Evolutionary conservation across 2,888 invertebrate genomes (phyloP).

Genomic region (Sarcophaga caerulescens): DNA sequence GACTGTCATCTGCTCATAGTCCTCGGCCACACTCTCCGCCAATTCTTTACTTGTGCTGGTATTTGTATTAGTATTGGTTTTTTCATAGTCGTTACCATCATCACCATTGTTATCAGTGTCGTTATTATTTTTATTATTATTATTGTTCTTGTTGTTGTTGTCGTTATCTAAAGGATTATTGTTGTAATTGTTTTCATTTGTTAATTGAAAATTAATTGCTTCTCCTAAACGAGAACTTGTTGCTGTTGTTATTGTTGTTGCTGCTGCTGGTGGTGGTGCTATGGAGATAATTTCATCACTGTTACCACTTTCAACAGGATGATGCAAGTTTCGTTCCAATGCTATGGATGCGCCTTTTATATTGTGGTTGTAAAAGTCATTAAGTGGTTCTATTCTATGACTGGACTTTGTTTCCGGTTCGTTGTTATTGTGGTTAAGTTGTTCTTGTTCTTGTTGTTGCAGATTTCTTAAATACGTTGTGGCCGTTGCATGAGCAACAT

Average conservation of each 20-base stretch:
- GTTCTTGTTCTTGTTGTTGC: slow-evolving; percentile 6
- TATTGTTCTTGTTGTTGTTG: neutral
- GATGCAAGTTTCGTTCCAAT: neutral
- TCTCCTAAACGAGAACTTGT: slow-evolving; percentile 30
- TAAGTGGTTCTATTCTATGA: slow-evolving; percentile 42
- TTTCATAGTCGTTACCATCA: neutral
- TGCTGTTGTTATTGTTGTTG: slow-evolving; percentile 20
- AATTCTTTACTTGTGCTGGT: neutral
- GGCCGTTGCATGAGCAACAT: slow-evolving; percentile 11
- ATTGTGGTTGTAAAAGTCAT: slow-evolving; percentile 42
- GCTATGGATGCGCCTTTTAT: slow-evolving; percentile 12
- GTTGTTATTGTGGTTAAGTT: slow-evolving; percentile 53
- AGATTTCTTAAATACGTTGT: slow-evolving; percentile 4
- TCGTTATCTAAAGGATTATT: slow-evolving; percentile 18
- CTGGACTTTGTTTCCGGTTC: slow-evolving; percentile 38
- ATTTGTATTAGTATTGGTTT: neutral
- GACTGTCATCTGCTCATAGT: slow-evolving; percentile 46
- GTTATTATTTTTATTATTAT: slow-evolving; percentile 16
- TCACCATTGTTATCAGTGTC: slow-evolving; percentile 7
- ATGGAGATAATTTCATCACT: slow-evolving; percentile 36
- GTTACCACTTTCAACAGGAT: neutral
- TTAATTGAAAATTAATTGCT: slow-evolving; percentile 62
- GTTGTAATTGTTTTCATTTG: slow-evolving; percentile 50
- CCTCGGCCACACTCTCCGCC: neutral
- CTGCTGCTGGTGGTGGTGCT: slow-evolving; percentile 7